Evolutionary conservation across 2,888 invertebrate genomes (phyloP), one percentile per base, ranked within the genome.

Genomic region (Crioceris asparagi): DNA sequence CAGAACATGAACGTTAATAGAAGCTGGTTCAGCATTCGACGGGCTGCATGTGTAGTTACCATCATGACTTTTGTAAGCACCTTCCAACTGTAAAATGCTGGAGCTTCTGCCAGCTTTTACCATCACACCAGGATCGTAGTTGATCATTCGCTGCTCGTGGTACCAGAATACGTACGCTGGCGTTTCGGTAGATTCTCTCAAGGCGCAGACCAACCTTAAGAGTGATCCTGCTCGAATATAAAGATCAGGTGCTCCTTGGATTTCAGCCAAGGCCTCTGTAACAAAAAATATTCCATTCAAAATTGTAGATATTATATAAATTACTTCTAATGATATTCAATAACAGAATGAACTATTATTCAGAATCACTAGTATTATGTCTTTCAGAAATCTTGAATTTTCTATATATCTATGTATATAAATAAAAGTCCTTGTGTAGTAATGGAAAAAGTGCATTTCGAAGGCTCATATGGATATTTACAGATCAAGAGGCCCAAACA

Each of bases 41-140:
- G 79, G 79, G 1, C 74, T 73, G 52, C 80, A 79, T 11, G 79
- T 79, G 61, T 79, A 81, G 63, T 79, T 79, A 5, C 81, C 80
- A 17, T 78, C 76, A 53, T 79, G 78, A 36, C 59, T 63, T 46
- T 63, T 65, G 42, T 65, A 64, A 1, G 78, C 79, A 51, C 78
- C 77, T 17, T 75, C 73, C 34, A 82, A 74, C 38, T 78, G 72
- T 32, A 83, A 68, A 44, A 79, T 74, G 49, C 82, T 83, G 26
- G 75, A 75, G 41, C 74, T 70, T 19, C 70, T 64, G 25, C 71
- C 74, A 19, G 67, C 67, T 40, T 66, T 65, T 16, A 74, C 72
- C 43, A 61, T 59, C 5, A 75, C 70, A 0, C 72, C 72, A 17
- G 64, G 66, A 53, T 75, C 74, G 57, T 74, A 75, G 58, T 75